A percentile compares a stretch with the other conserved stretches of the same genome.
Evolutionary conservation across 2,888 invertebrate genomes (phyloP).

Genomic region (Osedax fenrisi): DNA sequence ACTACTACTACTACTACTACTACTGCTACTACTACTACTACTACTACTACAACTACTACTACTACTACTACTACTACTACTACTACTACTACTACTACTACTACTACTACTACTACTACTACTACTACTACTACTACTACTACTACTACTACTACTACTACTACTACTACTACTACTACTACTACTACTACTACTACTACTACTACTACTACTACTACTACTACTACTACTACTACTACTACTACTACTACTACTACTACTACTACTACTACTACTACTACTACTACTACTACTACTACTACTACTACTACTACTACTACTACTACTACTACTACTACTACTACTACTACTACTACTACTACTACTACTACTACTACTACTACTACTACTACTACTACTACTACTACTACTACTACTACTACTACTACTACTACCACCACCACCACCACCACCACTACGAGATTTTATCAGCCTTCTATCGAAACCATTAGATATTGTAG

Average conservation of each 20-base stretch:
- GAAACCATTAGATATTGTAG: too few species aligned
- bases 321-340: background rate
- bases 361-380: background rate
- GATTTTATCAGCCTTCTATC: background rate
- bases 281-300: background rate
- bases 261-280: background rate
- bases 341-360: background rate
- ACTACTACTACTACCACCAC: background rate
- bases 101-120: too few species aligned
- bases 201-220: background rate
- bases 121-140: too few species aligned
- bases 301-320: background rate
- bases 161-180: background rate
- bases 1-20: too few species aligned
- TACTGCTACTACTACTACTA: too few species aligned
- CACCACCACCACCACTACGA: background rate
- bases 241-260: background rate
- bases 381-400: background rate
- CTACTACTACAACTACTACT: too few species aligned
- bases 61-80: too few species aligned
- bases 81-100: too few species aligned
- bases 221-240: background rate
- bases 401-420: background rate
- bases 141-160: too few species aligned
- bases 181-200: background rate